Evolutionary conservation across 2,113 vertebrate genomes (phyloP), one percentile per base, ranked within the genome.

Genomic region (Eira barbara): DNA sequence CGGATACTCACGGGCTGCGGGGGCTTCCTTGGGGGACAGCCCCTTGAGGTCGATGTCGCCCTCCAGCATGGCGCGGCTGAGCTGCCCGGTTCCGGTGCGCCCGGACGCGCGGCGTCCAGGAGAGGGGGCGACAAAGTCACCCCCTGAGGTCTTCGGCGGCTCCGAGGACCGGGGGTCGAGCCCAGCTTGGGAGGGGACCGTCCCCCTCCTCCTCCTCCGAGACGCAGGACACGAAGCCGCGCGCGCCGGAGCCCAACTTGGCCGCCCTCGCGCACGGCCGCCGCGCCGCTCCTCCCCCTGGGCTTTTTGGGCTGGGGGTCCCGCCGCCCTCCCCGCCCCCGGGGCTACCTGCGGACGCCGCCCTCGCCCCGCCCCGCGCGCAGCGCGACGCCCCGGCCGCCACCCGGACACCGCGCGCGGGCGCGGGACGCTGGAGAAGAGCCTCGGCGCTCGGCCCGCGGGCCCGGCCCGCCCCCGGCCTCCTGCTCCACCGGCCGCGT

Each of bases 11-110:
- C 99, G 93, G n/a, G 97, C 86, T 25, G 85, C 93, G 81, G 98
- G 97, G 92, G 92, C 92, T 94, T 98, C 97, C 47, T 94, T 61
- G 63, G 96, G 94, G 47, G 94, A 69, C 95, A 98, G 97, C 92
- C 98, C 98, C 95, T 98, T 98, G 80, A 98, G 98, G 98, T 97
- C 73, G 90, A 98, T 98, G 97, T 98, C 99, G 84, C 98, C 98
- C 94, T 97, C 98, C 93, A 97, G 98, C 98, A 99, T 99, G 93
- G 97, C 96, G 80, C 34, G 14, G 6, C 65, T 69, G 13, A 55
- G 13, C 90, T 47, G 87, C 88, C 49, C 6, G 31, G 81, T 47
- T 87, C 67, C 23, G 55, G 39, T 4, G 92, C 47, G 81, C 81
- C 76, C 10, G 15, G 87, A 34, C 39, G 31, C 92, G 3, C 74